These are phyloP conservation scores for Heliconius eleuchia DNA, from an alignment of 1,140 invertebrate species.

Conservation along the genomic window DNA sequence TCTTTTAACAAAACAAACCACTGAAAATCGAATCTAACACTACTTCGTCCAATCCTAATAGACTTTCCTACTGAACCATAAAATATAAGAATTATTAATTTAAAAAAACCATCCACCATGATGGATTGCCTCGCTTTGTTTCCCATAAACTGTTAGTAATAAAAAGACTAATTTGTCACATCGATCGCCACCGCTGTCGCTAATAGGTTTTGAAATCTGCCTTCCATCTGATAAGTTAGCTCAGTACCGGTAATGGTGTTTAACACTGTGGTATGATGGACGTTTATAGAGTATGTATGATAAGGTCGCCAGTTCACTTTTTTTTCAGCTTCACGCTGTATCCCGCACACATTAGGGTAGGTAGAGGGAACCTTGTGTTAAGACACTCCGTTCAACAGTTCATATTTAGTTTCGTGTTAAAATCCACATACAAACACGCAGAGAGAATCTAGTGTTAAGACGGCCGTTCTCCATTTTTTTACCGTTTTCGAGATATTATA, in stretches of 20 bases:
- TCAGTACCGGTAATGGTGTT: not conserved
- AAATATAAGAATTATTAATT: conserved; percentile 14
- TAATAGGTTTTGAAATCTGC: conserved; percentile 23
- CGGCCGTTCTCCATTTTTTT: too few species aligned
- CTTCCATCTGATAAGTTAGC: conserved; percentile 17
- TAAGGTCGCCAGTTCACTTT: not conserved
- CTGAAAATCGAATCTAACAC: too few species aligned
- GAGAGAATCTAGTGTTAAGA: too few species aligned
- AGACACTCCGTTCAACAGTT: too few species aligned
- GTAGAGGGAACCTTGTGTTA: too few species aligned
- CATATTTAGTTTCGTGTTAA: too few species aligned
- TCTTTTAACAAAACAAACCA: too few species aligned
- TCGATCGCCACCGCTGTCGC: not conserved
- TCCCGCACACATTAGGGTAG: too few species aligned
- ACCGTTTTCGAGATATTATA: too few species aligned
- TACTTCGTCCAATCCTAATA: too few species aligned
- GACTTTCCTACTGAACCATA: not conserved
- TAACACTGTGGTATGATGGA: not conserved
- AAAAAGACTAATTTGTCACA: conserved; percentile 23
- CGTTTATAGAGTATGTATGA: not conserved
- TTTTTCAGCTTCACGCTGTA: too few species aligned
- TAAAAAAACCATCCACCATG: not conserved
- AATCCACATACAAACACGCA: too few species aligned
- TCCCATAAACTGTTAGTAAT: conserved; percentile 16
- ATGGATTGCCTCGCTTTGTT: conserved; percentile 21